Percentiles rank a stretch among this genome's conserved stretches.
Conservation (phyloP, 1,140 invertebrate species). For the Mactra quadrangularis region DNA sequence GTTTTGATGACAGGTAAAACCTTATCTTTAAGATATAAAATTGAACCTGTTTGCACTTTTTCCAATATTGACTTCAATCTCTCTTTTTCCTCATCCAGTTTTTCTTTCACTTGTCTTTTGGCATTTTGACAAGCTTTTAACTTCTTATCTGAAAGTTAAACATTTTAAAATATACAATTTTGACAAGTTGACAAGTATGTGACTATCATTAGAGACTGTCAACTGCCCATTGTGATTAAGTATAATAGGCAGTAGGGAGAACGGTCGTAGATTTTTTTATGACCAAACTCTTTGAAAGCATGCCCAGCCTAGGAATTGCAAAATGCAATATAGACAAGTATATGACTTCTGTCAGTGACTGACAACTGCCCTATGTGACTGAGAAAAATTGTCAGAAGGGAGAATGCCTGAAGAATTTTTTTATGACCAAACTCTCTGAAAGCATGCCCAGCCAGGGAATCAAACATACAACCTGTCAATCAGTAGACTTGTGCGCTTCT, state of each 20-base stretch:
- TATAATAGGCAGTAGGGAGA: not conserved
- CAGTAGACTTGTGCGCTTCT: too few relatives aligned
- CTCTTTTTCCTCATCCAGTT: slow-evolving; percentile 33
- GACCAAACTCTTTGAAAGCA: not conserved
- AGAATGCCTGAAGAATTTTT: too few relatives aligned
- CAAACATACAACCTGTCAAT: too few relatives aligned
- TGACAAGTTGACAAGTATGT: not conserved
- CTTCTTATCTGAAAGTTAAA: slow-evolving; percentile 3
- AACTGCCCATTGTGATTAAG: not conserved
- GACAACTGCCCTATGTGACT: too few relatives aligned
- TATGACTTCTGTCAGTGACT: too few relatives aligned
- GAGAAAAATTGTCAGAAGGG: too few relatives aligned
- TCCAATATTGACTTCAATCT: slow-evolving; percentile 1
- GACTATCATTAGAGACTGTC: not conserved
- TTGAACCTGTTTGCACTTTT: slow-evolving; percentile 10
- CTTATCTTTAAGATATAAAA: too few relatives aligned
- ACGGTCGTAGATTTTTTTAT: too few relatives aligned
- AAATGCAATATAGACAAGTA: too few relatives aligned
- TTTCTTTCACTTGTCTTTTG: not conserved
- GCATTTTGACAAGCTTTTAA: slow-evolving; percentile 21
- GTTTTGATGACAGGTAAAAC: too few relatives aligned
- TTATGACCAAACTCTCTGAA: too few relatives aligned
- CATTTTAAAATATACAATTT: not conserved
- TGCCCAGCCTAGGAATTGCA: not conserved
- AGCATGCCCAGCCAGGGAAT: too few relatives aligned